Base-by-base conservation (phyloP, 2,113 vertebrate genomes). In the Salvelinus alpinus region DNA sequence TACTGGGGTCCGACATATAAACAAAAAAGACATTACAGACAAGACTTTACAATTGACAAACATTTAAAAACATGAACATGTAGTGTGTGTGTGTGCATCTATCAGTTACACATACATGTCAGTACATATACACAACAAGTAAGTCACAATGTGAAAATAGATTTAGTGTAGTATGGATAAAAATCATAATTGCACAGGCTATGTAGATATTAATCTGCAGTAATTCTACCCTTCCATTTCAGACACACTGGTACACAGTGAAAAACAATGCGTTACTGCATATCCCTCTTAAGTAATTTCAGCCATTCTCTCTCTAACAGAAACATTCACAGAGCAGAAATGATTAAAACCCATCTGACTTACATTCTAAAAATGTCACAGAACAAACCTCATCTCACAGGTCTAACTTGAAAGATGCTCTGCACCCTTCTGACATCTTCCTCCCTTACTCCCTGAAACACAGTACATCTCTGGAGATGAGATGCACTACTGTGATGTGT, bases 281-380 rank as follows among this genome's bases (percentile, higher is more conserved):
- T 62, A 24, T 68, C 47, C 47, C 24, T 38, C 24, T 70, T 29
- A 44, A 44, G 38, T 44, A 3, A 44, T 65, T 24, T 77, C 71
- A 77, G 73, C 9, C 75, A 75, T 67, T 78, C 79, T 79, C 20
- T 60, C 34, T 25, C 24, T 70, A 54, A 11, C 38, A 44, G 38
- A 9, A 44, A 44, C 9, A 44, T 11, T 44, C 9, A 38, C 70
- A 29, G 13, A 24, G 69, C 73, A 78, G 70, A 80, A 84, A 79
- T 38, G 27, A 72, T 62, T 77, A 67, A 69, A 85, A 82, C 70
- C 76, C 18, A 83, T 48, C 65, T 84, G 85, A 86, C 87, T 84
- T 83, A 68, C 66, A 89, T 90, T 82, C 76, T 69, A 74, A 78
- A 88, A 76, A 84, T 78, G 77, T 69, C 64, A 76, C 72, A 69